phyloP scores from a whole-genome alignment of 2,888 invertebrate genomes.

The Stenodema calcarata region DNA sequence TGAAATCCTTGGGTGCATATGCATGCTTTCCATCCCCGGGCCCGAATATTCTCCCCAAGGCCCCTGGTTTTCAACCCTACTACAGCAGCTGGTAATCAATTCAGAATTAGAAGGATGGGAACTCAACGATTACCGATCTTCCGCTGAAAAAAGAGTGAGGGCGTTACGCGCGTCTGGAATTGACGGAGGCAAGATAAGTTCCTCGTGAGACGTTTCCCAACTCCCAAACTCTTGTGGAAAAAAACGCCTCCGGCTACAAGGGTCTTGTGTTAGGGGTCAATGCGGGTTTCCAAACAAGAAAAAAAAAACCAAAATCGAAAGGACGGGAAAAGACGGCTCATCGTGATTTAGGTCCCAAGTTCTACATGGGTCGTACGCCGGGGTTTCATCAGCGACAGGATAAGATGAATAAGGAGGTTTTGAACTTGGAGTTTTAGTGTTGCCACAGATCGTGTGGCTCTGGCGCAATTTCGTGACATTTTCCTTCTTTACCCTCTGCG shows the following conservation, averaged over 20 bases:
- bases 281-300: neutral
- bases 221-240: neutral
- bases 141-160: neutral
- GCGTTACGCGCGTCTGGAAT: neutral
- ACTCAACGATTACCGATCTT: neutral
- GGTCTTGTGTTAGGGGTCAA: neutral
- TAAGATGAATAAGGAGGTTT: neutral
- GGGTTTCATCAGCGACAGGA: neutral
- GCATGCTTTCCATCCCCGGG: no score
- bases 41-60: no score
- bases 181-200: neutral
- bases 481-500: neutral
- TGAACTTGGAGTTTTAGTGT: neutral
- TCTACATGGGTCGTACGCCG: neutral
- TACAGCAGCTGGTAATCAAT: no score
- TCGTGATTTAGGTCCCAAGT: neutral
- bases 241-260: neutral
- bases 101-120: neutral
- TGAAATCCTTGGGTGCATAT: no score
- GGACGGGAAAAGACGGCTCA: neutral
- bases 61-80: no score
- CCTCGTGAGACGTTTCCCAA: neutral
- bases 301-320: neutral
- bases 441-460: neutral
- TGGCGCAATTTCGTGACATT: neutral